A percentile compares a stretch with the other conserved stretches of the same genome.
Evolutionary conservation across 2,113 vertebrate species (phyloP).

Genomic region (Sprattus sprattus): DNA sequence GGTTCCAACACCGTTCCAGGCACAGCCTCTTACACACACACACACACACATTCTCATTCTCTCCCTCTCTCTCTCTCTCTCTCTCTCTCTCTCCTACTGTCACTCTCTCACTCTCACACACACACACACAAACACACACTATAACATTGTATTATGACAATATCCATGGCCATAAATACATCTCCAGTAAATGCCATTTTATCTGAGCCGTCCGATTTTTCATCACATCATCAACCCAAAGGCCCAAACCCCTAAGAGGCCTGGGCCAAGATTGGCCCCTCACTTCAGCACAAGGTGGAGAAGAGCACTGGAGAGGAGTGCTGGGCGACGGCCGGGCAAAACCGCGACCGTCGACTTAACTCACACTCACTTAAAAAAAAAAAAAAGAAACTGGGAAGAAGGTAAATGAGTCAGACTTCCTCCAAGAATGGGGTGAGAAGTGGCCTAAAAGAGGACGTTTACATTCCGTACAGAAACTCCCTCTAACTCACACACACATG

Average conservation of each 20-base stretch:
- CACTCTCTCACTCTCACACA: too few relatives aligned
- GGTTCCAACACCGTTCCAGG: neutral
- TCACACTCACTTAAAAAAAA: neutral
- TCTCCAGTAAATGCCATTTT: neutral
- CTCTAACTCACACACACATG: constrained; percentile 26
- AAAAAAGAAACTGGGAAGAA: neutral
- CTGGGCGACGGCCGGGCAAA: neutral
- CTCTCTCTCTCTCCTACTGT: neutral
- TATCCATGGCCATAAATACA: neutral
- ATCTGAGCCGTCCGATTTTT: neutral
- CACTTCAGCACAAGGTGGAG: neutral
- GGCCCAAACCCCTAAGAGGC: neutral
- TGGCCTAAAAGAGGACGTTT: constrained; percentile 66
- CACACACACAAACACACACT: too few relatives aligned
- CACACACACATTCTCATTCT: neutral
- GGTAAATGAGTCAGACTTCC: neutral
- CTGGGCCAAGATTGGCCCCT: neutral
- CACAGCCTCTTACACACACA: neutral
- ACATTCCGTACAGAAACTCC: constrained; percentile 62
- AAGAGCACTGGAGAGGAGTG: neutral
- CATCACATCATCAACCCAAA: neutral
- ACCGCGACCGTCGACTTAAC: neutral
- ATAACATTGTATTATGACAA: neutral
- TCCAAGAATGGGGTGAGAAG: constrained; percentile 46
- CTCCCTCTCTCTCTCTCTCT: too few relatives aligned